Evolutionary conservation across 1,140 invertebrate genomes (phyloP).

Genomic region (Drosophila truncata): DNA sequence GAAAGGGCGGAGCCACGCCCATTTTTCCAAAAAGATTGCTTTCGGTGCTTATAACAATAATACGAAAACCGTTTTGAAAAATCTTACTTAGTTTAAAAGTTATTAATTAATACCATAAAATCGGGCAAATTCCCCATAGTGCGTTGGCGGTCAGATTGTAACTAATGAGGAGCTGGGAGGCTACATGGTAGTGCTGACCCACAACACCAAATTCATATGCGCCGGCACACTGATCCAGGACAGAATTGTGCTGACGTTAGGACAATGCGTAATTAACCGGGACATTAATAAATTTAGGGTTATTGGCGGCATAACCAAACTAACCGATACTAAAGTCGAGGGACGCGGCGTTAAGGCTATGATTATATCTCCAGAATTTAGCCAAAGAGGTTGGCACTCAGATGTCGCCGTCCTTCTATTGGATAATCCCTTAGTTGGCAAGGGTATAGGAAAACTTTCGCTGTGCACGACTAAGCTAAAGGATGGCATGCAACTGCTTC

Average conservation of each 20-base stretch:
- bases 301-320: constrained; percentile 34
- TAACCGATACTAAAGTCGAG: constrained; percentile 7
- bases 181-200: not conserved
- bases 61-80: no score
- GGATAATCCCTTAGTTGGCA: constrained; percentile 2
- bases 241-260: not conserved
- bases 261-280: not conserved
- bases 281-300: no score
- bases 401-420: constrained; percentile 57
- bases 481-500: constrained; percentile 12
- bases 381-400: not conserved
- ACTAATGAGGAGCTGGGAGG: not conserved
- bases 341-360: no score
- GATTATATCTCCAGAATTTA: constrained; percentile 28
- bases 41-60: no score
- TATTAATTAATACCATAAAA: no score
- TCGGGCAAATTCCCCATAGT: no score
- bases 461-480: constrained; percentile 30
- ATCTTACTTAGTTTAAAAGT: no score
- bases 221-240: not conserved
- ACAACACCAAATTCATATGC: accelerated
- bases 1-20: no score
- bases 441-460: not conserved
- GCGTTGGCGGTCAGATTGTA: not conserved
- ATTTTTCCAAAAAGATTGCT: no score